phyloP scores from a whole-genome alignment of 2,888 invertebrate genomes.

The Erebia palarica region DNA sequence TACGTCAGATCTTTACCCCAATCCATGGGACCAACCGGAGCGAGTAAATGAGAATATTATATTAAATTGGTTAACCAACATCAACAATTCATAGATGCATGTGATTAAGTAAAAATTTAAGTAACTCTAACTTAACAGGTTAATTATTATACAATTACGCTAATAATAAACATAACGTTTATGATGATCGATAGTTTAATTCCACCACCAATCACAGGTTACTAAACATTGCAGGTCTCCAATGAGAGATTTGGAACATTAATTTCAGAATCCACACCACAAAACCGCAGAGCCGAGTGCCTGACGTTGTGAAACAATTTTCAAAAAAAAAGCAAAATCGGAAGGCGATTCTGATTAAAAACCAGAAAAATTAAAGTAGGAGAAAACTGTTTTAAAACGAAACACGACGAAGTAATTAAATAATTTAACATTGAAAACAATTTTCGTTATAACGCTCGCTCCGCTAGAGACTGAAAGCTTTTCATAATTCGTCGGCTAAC shows the following conservation, averaged over 20 bases:
- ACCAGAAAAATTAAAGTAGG: conserved; percentile 9
- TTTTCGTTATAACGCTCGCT: conserved; percentile 20
- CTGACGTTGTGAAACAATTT: background rate
- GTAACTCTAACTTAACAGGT: background rate
- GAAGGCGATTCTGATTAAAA: background rate
- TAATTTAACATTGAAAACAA: conserved; percentile 19
- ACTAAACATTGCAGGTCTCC: background rate
- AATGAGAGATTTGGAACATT: conserved; percentile 1
- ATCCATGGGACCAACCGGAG: too few relatives aligned
- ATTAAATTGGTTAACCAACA: too few relatives aligned
- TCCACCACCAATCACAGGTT: background rate
- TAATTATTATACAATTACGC: background rate
- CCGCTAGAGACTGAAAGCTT: background rate
- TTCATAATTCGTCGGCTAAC: conserved; percentile 16
- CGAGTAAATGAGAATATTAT: too few relatives aligned
- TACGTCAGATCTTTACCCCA: too few relatives aligned
- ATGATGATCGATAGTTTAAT: conserved; percentile 9
- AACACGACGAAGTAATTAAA: conserved; percentile 12
- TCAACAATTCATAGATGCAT: too few relatives aligned
- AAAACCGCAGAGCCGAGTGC: background rate
- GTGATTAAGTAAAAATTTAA: too few relatives aligned
- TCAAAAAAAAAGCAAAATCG: conserved; percentile 7
- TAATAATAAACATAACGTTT: background rate
- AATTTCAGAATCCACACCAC: conserved; percentile 1
- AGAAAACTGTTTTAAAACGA: conserved; percentile 5